Percentiles rank a stretch among this genome's conserved stretches.
phyloP scores from a whole-genome alignment of 2,888 invertebrate species.

The Ellobium chinense region DNA sequence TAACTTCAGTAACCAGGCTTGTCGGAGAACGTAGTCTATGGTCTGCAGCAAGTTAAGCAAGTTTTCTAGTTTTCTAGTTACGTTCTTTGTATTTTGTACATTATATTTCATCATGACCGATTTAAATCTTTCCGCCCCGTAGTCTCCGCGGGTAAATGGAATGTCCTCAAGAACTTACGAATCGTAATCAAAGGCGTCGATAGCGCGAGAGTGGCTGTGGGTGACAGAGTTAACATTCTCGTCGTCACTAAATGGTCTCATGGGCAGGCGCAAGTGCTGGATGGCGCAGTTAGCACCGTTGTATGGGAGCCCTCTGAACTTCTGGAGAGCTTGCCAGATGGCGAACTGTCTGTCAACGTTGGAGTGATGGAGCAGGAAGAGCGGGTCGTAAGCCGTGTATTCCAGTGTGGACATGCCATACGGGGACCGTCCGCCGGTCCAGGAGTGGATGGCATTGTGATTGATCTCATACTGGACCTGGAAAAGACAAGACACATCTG shows the following conservation, averaged over 20 bases:
- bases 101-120: too few species aligned
- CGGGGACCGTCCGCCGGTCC: slow-evolving; percentile 50
- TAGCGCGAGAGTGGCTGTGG: slow-evolving; percentile 36
- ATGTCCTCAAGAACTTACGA: neutral
- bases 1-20: too few species aligned
- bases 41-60: too few species aligned
- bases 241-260: slow-evolving; percentile 46
- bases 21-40: too few species aligned
- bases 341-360: slow-evolving; percentile 55
- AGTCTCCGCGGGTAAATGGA: too few species aligned
- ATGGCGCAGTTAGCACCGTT: slow-evolving; percentile 55
- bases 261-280: slow-evolving; percentile 36
- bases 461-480: slow-evolving; percentile 41
- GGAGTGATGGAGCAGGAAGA: slow-evolving; percentile 56
- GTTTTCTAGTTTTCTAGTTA: too few species aligned
- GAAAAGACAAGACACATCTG: neutral
- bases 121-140: too few species aligned
- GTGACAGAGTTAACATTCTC: slow-evolving; percentile 39
- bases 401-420: slow-evolving; percentile 54
- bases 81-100: too few species aligned
- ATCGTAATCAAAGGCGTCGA: slow-evolving; percentile 52
- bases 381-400: slow-evolving; percentile 56
- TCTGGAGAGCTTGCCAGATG: slow-evolving; percentile 55
- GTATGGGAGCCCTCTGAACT: slow-evolving; percentile 51
- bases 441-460: slow-evolving; percentile 53